Conservation (phyloP, 92 coral and sea anemone genomes). For the Epizoanthus illoricatus region DNA sequence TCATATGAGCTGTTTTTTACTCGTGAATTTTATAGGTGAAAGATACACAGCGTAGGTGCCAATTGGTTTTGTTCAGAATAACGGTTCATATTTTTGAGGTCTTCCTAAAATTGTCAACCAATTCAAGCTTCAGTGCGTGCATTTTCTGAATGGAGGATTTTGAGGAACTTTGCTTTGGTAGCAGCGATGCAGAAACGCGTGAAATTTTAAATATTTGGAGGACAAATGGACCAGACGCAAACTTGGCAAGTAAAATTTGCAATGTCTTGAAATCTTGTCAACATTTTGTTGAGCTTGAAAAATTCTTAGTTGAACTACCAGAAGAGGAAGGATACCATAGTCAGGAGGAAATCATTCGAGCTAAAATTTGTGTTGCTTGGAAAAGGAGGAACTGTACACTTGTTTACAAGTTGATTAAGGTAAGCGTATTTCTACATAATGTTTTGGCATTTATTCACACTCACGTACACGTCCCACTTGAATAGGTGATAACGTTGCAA, state of each 20-base stretch:
- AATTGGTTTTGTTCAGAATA: conserved; percentile 3
- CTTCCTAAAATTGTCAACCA: neutral
- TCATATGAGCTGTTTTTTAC: neutral
- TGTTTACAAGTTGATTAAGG: conserved; percentile 49
- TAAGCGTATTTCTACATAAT: neutral
- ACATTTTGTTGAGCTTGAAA: conserved; percentile 30
- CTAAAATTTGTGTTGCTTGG: conserved; percentile 37
- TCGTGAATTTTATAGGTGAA: neutral
- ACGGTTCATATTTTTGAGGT: neutral
- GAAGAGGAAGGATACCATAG: conserved; percentile 8
- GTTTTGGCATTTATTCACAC: neutral
- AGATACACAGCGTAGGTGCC: neutral
- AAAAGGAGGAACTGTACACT: conserved; percentile 38
- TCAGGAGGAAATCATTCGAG: conserved; percentile 42
- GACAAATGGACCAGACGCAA: conserved; percentile 25
- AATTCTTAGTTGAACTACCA: conserved; percentile 47
- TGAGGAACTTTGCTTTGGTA: neutral
- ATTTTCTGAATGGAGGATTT: conserved; percentile 25
- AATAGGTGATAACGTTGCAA: conserved; percentile 14
- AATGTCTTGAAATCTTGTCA: conserved; percentile 22
- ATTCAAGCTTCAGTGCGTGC: conserved; percentile 18
- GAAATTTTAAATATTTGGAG: conserved; percentile 16
- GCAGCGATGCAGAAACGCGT: neutral
- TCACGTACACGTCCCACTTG: conserved; percentile 33
- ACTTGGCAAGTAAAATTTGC: conserved; percentile 50